phyloP scores from a whole-genome alignment of 2,797 vertebrate genomes.

The Tragelaphus oryx region DNA sequence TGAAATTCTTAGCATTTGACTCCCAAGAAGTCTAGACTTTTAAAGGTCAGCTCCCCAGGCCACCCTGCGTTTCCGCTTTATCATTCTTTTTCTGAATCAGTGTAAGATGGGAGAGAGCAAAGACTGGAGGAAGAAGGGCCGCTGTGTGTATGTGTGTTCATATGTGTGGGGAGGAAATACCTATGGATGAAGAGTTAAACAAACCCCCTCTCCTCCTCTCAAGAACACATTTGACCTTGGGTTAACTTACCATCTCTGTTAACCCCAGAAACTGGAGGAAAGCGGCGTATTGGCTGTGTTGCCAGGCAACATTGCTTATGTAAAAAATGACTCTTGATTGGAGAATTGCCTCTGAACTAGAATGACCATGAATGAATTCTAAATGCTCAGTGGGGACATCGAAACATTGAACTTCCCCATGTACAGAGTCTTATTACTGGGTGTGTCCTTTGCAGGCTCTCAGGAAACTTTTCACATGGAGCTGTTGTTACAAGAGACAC shows the following conservation, averaged over 20 bases:
- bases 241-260: background rate
- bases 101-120: no score
- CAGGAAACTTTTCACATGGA: background rate
- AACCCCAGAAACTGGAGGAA: background rate
- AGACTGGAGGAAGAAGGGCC: background rate
- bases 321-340: background rate
- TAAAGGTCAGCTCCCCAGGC: background rate
- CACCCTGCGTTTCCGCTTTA: background rate
- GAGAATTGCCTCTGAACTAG: background rate
- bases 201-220: background rate
- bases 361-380: background rate
- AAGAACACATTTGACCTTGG: background rate
- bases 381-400: fast-evolving
- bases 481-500: background rate
- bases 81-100: background rate
- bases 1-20: background rate
- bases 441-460: background rate
- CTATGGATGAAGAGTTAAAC: background rate
- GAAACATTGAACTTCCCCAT: background rate
- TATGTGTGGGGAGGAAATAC: background rate
- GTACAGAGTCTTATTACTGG: background rate
- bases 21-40: background rate
- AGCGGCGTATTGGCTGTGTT: background rate
- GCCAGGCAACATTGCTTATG: background rate
- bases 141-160: background rate